Base-by-base conservation (phyloP, 2,113 vertebrate species). In the Mesembrinibis cayennensis region DNA sequence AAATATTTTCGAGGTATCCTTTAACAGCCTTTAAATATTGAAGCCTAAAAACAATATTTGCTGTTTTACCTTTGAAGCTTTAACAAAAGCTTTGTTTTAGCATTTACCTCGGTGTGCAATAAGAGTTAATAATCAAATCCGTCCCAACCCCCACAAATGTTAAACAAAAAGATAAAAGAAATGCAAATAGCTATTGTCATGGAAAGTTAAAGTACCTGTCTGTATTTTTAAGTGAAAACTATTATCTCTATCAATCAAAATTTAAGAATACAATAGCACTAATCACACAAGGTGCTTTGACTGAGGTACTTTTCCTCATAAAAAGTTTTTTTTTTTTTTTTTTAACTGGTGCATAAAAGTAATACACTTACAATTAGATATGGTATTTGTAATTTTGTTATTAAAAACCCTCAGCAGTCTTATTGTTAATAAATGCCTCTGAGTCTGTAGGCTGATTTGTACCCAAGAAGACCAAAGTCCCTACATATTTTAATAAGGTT, bases 181-280 rank as follows among this genome's bases (percentile, higher is more conserved):
- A 98, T 98, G 98, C 98, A 98, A 99, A 99, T 98, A 98, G 98
- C 98, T 98, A 98, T 98, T 98, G 98, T 99, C 98, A 98, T 98
- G 97, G 98, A 98, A 98, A 98, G 98, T 98, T 99, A 98, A 99
- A 99, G 98, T 98, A 98, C 98, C 98, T 99, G 98, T 98, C 98
- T 98, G 98, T 98, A 98, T 98, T 98, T 98, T 98, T 98, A 98
- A 98, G 98, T 98, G 98, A 98, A 98, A 98, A 98, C 98, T 98
- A 98, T 98, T 98, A 99, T 98, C 98, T 99, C 98, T 98, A 98
- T 99, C 98, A 99, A 99, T 99, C 98, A 98, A 99, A 98, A 98
- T 98, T 98, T 98, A 98, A 98, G 98, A 99, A 98, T 98, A 99
- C 98, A 99, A 98, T 98, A 98, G 98, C 95, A 76, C 98, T 98